phyloP scores from a whole-genome alignment of 2,888 invertebrate genomes.

The Anoplius nigerrimus region DNA sequence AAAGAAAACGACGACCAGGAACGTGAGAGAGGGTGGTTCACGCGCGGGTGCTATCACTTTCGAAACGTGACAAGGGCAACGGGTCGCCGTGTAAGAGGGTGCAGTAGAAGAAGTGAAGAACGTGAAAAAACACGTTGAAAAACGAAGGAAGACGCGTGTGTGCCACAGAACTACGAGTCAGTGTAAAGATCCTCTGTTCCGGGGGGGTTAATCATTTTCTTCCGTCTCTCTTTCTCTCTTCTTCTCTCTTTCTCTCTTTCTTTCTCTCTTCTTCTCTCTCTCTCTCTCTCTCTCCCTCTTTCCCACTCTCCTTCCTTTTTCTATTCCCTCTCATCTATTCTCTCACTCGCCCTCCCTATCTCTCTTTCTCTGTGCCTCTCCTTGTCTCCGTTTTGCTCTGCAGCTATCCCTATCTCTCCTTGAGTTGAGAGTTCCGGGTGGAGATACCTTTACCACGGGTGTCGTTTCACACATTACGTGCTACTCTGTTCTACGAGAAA shows the following conservation, averaged over 20 bases:
- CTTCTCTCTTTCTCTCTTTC: background rate
- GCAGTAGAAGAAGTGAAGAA: background rate
- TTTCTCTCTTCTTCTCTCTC: conserved; percentile 10
- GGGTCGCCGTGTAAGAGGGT: conserved; percentile 16
- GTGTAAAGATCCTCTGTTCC: conserved; percentile 39
- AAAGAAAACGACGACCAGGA: conserved; percentile 47
- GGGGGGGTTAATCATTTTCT: conserved; percentile 35
- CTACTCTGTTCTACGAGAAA: conserved; percentile 15
- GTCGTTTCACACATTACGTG: background rate
- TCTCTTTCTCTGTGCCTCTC: conserved; percentile 10
- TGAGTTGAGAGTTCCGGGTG: conserved; percentile 42
- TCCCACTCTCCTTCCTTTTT: conserved; percentile 18
- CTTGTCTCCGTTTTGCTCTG: conserved; percentile 34
- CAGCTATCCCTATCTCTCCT: conserved; percentile 30
- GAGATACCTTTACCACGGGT: conserved; percentile 27
- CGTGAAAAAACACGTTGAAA: conserved; percentile 17
- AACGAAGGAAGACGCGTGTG: conserved; percentile 41
- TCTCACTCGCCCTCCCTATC: conserved; percentile 1
- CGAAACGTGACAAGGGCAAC: conserved; percentile 41
- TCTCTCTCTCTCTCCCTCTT: conserved; percentile 20
- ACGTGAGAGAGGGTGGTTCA: conserved; percentile 55
- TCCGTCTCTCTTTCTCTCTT: conserved; percentile 12
- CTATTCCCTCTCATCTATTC: conserved; percentile 16
- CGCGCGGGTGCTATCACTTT: conserved; percentile 57
- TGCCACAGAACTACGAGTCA: conserved; percentile 34